phyloP scores from a whole-genome alignment of 2,797 vertebrate species.

The Sylvilagus floridanus region DNA sequence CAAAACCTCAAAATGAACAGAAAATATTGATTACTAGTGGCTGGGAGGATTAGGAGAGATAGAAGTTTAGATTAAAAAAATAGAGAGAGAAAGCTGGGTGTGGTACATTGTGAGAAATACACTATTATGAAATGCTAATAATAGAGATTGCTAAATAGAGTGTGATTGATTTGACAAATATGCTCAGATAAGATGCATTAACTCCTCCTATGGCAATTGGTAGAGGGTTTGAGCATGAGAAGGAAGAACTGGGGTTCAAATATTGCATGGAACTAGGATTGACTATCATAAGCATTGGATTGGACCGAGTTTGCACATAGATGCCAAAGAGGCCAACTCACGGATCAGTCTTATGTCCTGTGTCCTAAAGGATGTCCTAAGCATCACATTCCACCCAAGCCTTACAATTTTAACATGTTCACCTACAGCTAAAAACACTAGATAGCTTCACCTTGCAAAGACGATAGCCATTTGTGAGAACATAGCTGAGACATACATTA shows the following conservation, averaged over 20 bases:
- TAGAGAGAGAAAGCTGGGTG: too few species aligned
- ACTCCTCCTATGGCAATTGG: neutral
- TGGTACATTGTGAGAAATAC: too few species aligned
- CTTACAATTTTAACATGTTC: neutral
- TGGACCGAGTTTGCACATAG: neutral
- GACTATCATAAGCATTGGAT: neutral
- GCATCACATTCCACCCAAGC: neutral
- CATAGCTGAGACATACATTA: neutral
- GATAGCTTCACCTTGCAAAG: rapidly evolving
- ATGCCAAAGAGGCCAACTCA: neutral
- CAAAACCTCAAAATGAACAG: too few species aligned
- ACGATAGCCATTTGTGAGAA: neutral
- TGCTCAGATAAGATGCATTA: too few species aligned
- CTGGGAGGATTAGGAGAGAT: too few species aligned
- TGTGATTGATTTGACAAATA: neutral
- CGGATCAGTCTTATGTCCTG: neutral
- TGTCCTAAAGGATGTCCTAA: neutral
- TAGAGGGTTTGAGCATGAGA: neutral
- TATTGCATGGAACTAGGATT: too few species aligned
- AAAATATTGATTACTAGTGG: too few species aligned
- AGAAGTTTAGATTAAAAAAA: too few species aligned
- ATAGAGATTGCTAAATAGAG: too few species aligned
- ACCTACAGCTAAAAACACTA: neutral
- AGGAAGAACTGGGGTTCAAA: neutral
- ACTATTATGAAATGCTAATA: too few species aligned